Base-by-base conservation (phyloP, 2,113 vertebrate species). In the Datnioides undecimradiatus region DNA sequence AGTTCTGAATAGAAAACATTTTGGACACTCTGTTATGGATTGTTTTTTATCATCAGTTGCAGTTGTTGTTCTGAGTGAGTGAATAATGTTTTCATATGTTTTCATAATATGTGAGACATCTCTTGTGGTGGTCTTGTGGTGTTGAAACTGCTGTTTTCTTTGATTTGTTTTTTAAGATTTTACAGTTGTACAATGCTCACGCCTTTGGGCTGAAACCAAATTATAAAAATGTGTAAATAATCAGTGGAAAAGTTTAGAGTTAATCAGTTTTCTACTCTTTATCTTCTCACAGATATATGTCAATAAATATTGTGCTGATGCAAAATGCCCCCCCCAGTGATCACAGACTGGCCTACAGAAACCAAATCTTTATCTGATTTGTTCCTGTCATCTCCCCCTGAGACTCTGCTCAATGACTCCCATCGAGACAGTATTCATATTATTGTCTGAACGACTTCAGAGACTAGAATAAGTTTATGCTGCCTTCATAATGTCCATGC, bases 381-480 rank as follows among this genome's bases (percentile, higher is more conserved):
- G 79, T 86, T 46, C 43, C 23, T 2, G 34, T 65, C n/a, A n/a
- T n/a, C 46, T 74, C 36, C 76, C 46, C 64, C 27, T 72, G 79
- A 76, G 77, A 75, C 64, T 60, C 48, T 52, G 14, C 64, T 77
- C 41, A 65, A 19, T 51, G 76, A 80, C 80, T 83, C 57, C 65
- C 74, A 78, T 74, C 33, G 65, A 93, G 68, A 82, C 83, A 60
- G 58, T 11, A 85, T 88, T 87, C 72, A 75, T 27, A 36, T 69
- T 68, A 76, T 85, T 85, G 69, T 89, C 70, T 85, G 79, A 73
- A 58, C 74, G 71, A 48, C 84, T 89, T 81, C 33, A 78, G 88
- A 74, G 71, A 77, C 84, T 49, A 80, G 59, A 88, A 82, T 78
- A 89, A 80, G 78, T 91, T 90, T 88, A 84, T 90, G 82, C 73